Evolutionary conservation across 2,888 invertebrate species (phyloP), one percentile per base, ranked within the genome.

Genomic region (Troides oblongomaculatus): DNA sequence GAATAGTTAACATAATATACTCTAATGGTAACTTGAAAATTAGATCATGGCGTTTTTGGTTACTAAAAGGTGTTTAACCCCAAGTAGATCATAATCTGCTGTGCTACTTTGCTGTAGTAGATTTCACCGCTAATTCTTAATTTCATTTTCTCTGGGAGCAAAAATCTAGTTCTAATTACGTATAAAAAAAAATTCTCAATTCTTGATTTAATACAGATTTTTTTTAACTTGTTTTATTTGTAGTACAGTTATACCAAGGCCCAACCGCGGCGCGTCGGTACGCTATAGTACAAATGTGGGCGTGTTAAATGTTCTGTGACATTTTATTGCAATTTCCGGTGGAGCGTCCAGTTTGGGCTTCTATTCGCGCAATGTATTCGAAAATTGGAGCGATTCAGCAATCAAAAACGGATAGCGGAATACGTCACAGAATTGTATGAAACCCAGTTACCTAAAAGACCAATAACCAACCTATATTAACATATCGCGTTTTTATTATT

Each of bases 311-410:
- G 66, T 63, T 23, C 66, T 39, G 63, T 59, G 56, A 23, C 63
- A 59, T 66, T 70, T 70, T 70, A 70, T 66, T 63, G 66, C 53
- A 59, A 70, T 66, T 70, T 59, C 66, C 70, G 25, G 50, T 53
- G 59, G 63, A 59, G 36, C 23, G 30, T 50, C 25, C 59, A 58
- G 62, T 66, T 23, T 53, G 36, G 30, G 39, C 14, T 62, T 21
- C 50, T 70, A 59, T 63, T n/a, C 53, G 50, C 21, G 23, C 53
- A 36, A 53, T 57, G 66, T 66, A 46, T n/a, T 59, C 8, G 21
- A 43, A 66, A 70, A 59, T 62, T 36, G 23, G 62, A 66, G 39
- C 46, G 39, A 63, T 53, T 39, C 43, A 8, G 39, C 36, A 56
- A 63, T 63, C 66, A 61, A 61, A 66, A 17, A 17, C 46, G 25